Percentiles rank a stretch among this genome's conserved stretches.
phyloP scores from a whole-genome alignment of 2,113 vertebrate species.

The Melanotaenia duboulayi region DNA sequence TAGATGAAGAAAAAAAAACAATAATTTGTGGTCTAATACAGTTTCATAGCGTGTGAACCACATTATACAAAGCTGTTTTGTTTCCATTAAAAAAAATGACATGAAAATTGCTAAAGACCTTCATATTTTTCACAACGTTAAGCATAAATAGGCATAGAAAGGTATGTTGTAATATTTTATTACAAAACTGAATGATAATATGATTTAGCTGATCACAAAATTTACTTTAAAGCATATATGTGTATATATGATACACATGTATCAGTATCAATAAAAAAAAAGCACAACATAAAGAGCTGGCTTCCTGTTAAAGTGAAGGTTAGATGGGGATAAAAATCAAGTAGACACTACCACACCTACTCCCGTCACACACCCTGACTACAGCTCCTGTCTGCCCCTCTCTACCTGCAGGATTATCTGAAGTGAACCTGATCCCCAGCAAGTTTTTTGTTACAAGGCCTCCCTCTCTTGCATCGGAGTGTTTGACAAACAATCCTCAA shows the following conservation, averaged over 20 bases:
- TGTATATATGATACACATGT: not conserved
- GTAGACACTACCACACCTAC: slow-evolving; percentile 54
- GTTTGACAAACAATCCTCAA: slow-evolving; percentile 74
- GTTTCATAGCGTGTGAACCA: not conserved
- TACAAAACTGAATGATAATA: no score
- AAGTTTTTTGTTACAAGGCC: slow-evolving; percentile 71
- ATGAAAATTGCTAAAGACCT: not conserved
- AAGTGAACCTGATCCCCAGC: slow-evolving; percentile 74
- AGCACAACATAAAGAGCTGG: slow-evolving; percentile 15
- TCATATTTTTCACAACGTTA: not conserved
- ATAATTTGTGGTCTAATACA: slow-evolving; percentile 4
- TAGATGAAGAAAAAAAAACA: slow-evolving; percentile 24
- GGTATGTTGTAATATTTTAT: no score
- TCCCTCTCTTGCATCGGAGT: slow-evolving; percentile 57
- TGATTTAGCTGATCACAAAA: not conserved
- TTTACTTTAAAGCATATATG: not conserved
- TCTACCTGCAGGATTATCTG: slow-evolving; percentile 68
- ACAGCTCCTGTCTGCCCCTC: slow-evolving; percentile 37
- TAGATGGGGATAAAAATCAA: slow-evolving; percentile 70
- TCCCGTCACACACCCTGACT: slow-evolving; percentile 47
- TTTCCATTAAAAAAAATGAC: slow-evolving; percentile 12
- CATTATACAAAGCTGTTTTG: not conserved
- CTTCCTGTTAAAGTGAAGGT: slow-evolving; percentile 59
- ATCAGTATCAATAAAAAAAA: not conserved
- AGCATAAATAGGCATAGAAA: not conserved